These are phyloP conservation scores for Belgica antarctica DNA, from an alignment of 2,888 invertebrate species.

Conservation along the genomic window DNA sequence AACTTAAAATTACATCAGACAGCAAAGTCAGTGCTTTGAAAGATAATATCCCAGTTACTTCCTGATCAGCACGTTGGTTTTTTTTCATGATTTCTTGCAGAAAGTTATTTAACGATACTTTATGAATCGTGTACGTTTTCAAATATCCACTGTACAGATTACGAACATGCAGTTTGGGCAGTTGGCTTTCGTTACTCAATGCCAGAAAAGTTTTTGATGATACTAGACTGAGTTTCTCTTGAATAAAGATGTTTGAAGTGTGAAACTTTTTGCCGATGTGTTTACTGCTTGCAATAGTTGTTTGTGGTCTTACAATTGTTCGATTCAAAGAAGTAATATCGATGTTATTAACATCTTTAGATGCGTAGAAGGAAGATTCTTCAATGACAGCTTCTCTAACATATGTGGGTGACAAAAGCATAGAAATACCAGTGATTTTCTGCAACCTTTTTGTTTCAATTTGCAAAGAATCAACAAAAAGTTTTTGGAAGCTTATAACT, in stretches of 20 bases:
- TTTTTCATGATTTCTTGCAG: constrained; percentile 7
- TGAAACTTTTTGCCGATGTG: too few relatives aligned
- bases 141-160: background rate
- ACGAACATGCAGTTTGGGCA: background rate
- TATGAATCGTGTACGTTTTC: constrained; percentile 1
- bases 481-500: background rate
- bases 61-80: background rate
- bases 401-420: background rate
- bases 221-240: background rate
- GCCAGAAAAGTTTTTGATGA: background rate
- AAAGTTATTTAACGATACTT: background rate
- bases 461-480: constrained; percentile 9
- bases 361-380: background rate
- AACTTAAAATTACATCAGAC: background rate
- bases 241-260: background rate
- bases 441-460: background rate
- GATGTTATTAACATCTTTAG: background rate
- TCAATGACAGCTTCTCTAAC: background rate
- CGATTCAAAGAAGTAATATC: background rate
- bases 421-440: background rate
- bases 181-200: background rate
- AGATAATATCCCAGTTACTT: background rate
- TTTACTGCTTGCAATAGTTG: background rate
- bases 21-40: background rate
- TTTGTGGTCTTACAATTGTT: background rate